Conservation (phyloP, 2,113 vertebrate species). For the human region GRCh38 chr9:69830001-69830500, state of each 20-base stretch:
- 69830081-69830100: not conserved
- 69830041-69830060: not conserved
- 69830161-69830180: not conserved
- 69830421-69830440: slow-evolving; percentile 5
- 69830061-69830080: not conserved
- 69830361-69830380: not conserved
- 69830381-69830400: not conserved
- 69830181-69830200: not conserved
- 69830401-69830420: not conserved
- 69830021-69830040: not conserved
- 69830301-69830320: not conserved
- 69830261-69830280: not conserved
- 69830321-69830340: not conserved
- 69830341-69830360: not conserved
- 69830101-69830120: not conserved
- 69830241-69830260: not conserved
- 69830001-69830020: not conserved
- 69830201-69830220: slow-evolving; percentile 7
- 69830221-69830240: not conserved
- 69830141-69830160: not conserved
- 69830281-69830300: not conserved
- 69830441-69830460: not conserved
- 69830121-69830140: not conserved
- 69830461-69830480: not conserved
- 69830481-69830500: slow-evolving; percentile 28